Evolutionary conservation across 1,140 invertebrate genomes (phyloP), one percentile per base, ranked within the genome.

Genomic region (Drosophila orena): DNA sequence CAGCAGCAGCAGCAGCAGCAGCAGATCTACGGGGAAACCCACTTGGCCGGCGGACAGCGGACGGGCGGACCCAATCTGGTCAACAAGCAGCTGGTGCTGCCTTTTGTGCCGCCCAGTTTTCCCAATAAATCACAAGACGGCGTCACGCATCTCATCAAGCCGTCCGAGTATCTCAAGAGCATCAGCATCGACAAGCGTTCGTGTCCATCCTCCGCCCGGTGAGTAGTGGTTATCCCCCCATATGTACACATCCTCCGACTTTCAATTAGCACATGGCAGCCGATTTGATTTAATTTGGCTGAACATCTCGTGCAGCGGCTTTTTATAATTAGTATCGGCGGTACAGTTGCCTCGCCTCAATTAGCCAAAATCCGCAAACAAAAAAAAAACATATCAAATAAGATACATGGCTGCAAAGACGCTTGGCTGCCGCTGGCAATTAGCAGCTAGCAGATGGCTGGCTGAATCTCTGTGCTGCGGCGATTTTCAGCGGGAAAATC

Each of bases 101-200:
- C 97, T 68, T 98, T 98, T 93, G 96, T 98, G 91, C 97, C 97
- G 46, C 97, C 97, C 24, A 96, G 96, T 92, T 98, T 98, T 93
- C 95, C 95, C 34, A 94, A 94, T 85, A 93, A 93, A 78, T 81
- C 94, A 24, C 93, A 94, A 66, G 94, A 95, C 80, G 91, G 91
- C 52, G 95, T 96, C 52, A 96, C 97, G 91, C 94, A 95, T 42
- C 94, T 98, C 44, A 97, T 98, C 86, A 98, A 98, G 91, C 97
- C 97, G 42, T 97, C 97, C 37, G 97, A 98, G 92, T 98, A 98
- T 93, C 93, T 98, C 62, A 95, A 95, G 80, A 97, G 96, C 88
- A 96, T 97, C 91, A 94, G 95, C 91, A 68, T 68, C 64, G 95
- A 94, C 92, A 94, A 94, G 91, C 93, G 94, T 92, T 94, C 93